These are phyloP conservation scores for Cheilosia impressa DNA, from an alignment of 2,888 invertebrate genomes.

Conservation along the genomic window DNA sequence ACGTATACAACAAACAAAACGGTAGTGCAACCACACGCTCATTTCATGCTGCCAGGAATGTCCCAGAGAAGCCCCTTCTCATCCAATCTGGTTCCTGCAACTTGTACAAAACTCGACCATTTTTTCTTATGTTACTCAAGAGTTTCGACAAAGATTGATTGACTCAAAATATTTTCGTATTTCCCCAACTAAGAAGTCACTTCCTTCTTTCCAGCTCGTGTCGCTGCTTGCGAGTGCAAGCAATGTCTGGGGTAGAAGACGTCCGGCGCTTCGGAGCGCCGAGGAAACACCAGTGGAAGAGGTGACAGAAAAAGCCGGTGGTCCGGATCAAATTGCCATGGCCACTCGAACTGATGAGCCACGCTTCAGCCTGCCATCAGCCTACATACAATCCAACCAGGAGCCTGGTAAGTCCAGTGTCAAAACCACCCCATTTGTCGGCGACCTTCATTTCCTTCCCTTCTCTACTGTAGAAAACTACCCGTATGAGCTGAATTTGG, in stretches of 20 bases:
- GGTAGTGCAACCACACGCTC: too few relatives aligned
- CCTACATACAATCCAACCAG: conserved; percentile 72
- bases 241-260: conserved; percentile 78
- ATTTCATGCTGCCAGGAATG: too few relatives aligned
- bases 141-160: too few relatives aligned
- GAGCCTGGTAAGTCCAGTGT: conserved; percentile 65
- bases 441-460: neutral
- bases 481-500: conserved; percentile 80
- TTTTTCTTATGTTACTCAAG: too few relatives aligned
- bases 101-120: too few relatives aligned
- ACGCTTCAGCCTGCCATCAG: conserved; percentile 69
- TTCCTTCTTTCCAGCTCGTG: conserved; percentile 60
- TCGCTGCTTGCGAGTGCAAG: conserved; percentile 69
- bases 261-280: conserved; percentile 75
- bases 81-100: too few relatives aligned
- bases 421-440: neutral
- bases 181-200: neutral
- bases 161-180: too few relatives aligned
- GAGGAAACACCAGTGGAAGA: conserved; percentile 77
- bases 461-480: conserved; percentile 44
- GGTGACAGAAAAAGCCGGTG: conserved; percentile 76
- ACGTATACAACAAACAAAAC: too few relatives aligned
- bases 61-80: too few relatives aligned
- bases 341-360: conserved; percentile 79
- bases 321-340: conserved; percentile 80